A percentile compares a stretch with the other conserved stretches of the same genome.
phyloP scores from a whole-genome alignment of 2,888 invertebrate genomes.

The Graphium colonna region DNA sequence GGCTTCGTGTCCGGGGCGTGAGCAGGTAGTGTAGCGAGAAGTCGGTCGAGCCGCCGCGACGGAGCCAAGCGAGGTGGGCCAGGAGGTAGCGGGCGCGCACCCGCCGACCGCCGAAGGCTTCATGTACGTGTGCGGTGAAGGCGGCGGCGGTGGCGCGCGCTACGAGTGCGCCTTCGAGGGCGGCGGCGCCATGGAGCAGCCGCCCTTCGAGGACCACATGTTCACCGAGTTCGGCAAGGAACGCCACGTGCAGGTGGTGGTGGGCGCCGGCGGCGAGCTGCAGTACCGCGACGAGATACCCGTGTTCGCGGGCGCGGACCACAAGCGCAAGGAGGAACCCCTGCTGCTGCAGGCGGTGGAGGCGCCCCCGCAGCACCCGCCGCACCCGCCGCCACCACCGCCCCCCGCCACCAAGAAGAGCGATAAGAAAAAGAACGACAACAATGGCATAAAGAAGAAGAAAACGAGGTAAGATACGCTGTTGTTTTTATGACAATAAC shows the following conservation, averaged over 20 bases:
- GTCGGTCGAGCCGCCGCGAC: slow-evolving; percentile 41
- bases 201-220: slow-evolving; percentile 87
- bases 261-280: slow-evolving; percentile 71
- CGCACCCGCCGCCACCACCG: slow-evolving; percentile 54
- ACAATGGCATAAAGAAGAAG: slow-evolving; percentile 93
- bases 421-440: slow-evolving; percentile 90
- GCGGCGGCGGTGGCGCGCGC: slow-evolving; percentile 49
- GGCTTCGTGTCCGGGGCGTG: slow-evolving; percentile 40
- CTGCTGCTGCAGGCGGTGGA: slow-evolving; percentile 61
- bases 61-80: slow-evolving; percentile 70
- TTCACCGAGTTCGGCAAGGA: slow-evolving; percentile 87
- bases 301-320: slow-evolving; percentile 48
- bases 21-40: slow-evolving; percentile 28
- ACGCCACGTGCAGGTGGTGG: slow-evolving; percentile 70
- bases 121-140: slow-evolving; percentile 74
- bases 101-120: slow-evolving; percentile 69
- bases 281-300: slow-evolving; percentile 74
- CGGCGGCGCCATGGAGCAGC: slow-evolving; percentile 82
- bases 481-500: no score
- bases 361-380: slow-evolving; percentile 48
- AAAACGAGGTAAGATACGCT: slow-evolving; percentile 87
- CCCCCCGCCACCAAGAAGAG: slow-evolving; percentile 76
- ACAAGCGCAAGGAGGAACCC: slow-evolving; percentile 68
- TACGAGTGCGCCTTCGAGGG: slow-evolving; percentile 71
- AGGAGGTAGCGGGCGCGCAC: slow-evolving; percentile 72